Evolutionary conservation across 2,797 vertebrate genomes (phyloP).

Genomic region (Neoniphon sammara): DNA sequence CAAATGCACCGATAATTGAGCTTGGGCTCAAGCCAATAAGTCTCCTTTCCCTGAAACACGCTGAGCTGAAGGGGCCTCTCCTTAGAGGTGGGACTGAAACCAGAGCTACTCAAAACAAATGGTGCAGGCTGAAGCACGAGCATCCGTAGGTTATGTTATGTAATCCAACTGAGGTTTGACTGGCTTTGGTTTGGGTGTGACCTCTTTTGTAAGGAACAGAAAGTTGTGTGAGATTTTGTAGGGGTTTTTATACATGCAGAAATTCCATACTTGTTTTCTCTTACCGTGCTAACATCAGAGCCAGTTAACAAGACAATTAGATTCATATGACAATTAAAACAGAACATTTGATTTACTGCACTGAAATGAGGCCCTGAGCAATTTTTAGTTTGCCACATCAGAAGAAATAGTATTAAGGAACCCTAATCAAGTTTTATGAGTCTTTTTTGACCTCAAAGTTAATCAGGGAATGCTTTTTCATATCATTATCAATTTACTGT

Average conservation of each 20-base stretch:
- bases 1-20: constrained; percentile 40
- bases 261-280: background rate
- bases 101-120: constrained; percentile 42
- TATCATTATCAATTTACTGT: too few relatives aligned
- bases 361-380: background rate
- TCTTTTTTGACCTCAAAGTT: background rate
- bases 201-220: constrained; percentile 7
- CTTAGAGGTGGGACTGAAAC: constrained; percentile 37
- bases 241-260: background rate
- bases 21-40: constrained; percentile 19
- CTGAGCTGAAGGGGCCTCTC: constrained; percentile 35
- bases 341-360: background rate
- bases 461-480: too few relatives aligned
- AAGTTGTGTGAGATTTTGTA: background rate
- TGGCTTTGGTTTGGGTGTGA: constrained; percentile 21
- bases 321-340: too few relatives aligned
- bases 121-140: constrained; percentile 6
- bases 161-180: constrained; percentile 38
- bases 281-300: background rate
- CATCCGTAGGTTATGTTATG: constrained; percentile 34
- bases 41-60: constrained; percentile 31
- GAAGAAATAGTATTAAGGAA: background rate
- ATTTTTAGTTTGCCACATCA: background rate
- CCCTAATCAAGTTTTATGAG: background rate
- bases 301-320: background rate